Conservation (phyloP, 2,797 vertebrate species). For the Oceanodroma leucorhoa region DNA sequence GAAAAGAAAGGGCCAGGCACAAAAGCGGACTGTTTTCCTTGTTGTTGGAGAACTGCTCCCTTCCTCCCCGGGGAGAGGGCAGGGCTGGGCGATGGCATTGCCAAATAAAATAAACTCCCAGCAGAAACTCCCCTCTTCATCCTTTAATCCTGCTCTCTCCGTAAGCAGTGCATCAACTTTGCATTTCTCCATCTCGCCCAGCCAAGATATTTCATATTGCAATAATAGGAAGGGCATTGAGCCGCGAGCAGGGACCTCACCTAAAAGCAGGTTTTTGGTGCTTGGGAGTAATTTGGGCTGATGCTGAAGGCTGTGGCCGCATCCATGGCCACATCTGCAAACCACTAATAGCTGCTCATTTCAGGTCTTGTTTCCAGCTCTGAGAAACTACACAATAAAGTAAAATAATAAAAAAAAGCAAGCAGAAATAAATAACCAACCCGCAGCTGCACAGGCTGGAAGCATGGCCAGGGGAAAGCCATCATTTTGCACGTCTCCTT, state of each 20-base stretch:
- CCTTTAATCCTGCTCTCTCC: not conserved
- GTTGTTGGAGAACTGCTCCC: not conserved
- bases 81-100: not conserved
- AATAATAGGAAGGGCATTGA: rapidly evolving
- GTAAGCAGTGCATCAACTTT: rapidly evolving
- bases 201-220: rapidly evolving
- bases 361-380: not conserved
- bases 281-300: not conserved
- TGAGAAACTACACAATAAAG: not conserved
- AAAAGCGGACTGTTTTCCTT: not conserved
- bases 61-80: not conserved
- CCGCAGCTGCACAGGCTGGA: rapidly evolving
- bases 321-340: not conserved
- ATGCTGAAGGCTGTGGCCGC: not conserved
- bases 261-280: not conserved
- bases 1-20: not conserved
- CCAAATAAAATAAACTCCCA: not conserved
- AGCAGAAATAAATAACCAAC: not conserved
- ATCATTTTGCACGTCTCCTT: rapidly evolving
- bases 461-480: rapidly evolving
- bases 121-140: not conserved
- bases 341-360: rapidly evolving
- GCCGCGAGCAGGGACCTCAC: rapidly evolving
- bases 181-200: rapidly evolving
- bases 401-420: not conserved